Conservation (phyloP, 2,113 vertebrate species). For the Ovis canadensis region DNA sequence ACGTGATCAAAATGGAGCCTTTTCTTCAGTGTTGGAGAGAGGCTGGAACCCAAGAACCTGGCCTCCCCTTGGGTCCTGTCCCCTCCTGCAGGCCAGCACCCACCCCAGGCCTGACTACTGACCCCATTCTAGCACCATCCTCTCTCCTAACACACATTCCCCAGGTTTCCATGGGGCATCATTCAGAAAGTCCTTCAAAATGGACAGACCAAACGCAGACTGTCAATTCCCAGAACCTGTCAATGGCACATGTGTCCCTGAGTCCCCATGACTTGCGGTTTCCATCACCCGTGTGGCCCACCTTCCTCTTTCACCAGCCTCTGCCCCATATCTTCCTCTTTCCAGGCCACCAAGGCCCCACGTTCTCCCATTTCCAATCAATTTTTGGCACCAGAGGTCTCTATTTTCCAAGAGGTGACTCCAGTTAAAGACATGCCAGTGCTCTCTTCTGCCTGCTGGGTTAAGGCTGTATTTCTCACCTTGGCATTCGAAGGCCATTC, state of each 20-base stretch:
- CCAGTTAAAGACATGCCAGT: fast-evolving
- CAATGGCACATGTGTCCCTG: no score
- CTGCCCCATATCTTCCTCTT: neutral
- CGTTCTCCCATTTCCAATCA: no score
- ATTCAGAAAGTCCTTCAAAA: neutral
- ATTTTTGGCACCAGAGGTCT: neutral
- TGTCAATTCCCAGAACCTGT: neutral
- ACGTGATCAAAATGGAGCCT: neutral
- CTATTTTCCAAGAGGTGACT: neutral
- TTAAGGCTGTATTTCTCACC: fast-evolving
- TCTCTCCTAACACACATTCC: neutral
- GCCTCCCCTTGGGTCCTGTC: neutral
- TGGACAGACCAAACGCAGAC: neutral
- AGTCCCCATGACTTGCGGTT: fast-evolving
- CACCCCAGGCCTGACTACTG: no score
- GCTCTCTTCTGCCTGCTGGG: neutral
- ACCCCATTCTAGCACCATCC: neutral
- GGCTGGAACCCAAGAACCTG: neutral
- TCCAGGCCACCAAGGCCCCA: fast-evolving
- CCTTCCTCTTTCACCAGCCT: neutral
- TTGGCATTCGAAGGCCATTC: neutral
- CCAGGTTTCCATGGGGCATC: neutral
- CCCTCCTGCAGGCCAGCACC: neutral
- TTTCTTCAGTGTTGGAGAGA: neutral
- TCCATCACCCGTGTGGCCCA: neutral